Evolutionary conservation across 2,797 vertebrate genomes (phyloP), one percentile per base, ranked within the genome.

Genomic region (Sardinella longiceps): DNA sequence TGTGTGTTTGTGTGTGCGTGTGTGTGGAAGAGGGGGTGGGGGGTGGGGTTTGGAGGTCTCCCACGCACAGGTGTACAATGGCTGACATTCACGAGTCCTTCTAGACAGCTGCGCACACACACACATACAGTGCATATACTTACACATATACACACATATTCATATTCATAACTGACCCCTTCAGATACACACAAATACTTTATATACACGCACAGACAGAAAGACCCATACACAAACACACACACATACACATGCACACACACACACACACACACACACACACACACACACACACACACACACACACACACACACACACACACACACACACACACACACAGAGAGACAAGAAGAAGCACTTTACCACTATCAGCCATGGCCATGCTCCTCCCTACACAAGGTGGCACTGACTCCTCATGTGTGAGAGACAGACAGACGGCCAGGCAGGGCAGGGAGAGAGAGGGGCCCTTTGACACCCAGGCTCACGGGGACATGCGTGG

Each of bases 361-460:
- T 30, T 28, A 30, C 28, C n/a, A 5, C 56, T 5, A 80, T 15
- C 20, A 28, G 74, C 50, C 39, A 58, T 25, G 85, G 85, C 74
- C 80, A 86, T 39, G 82, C 81, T 33, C 80, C 83, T 82, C 51
- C 15, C 30, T 81, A 92, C 91, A 88, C 91, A 90, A 93, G 90
- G 90, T 92, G 92, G 92, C 93, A 93, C 92, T 91, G 91, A 90
- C 87, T 86, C 84, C 88, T 91, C 12, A 53, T 84, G 28, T 51
- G 86, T 87, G 77, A 81, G 48, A 50, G 48, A 50, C 10, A 10
- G 48, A 0, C n/a, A 84, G 53, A 14, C 2, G 11, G 46, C 7
- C 1, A 46, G 46, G 11, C 1, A 46, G 46, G 70, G 81, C 46
- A 48, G 46, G 12, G 46, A 48, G 46, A 50, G 48, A 0, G 23